Evolutionary conservation across 2,113 vertebrate genomes (phyloP).

Genomic region (Scolopax mira): DNA sequence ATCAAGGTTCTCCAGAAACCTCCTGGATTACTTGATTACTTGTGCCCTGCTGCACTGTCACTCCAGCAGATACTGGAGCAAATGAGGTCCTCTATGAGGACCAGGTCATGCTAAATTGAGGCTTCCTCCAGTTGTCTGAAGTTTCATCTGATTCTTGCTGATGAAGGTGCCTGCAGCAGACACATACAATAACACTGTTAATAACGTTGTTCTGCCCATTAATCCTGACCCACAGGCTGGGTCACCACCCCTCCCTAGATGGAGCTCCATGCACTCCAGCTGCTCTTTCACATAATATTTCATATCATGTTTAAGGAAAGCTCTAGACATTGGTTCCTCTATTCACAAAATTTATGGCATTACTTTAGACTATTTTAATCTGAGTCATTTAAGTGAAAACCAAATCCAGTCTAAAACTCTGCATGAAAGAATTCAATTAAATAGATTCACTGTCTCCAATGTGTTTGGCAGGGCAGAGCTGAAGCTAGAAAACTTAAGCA

Average conservation of each 20-base stretch:
- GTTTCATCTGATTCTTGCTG: background rate
- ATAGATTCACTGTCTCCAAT: background rate
- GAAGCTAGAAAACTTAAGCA: background rate
- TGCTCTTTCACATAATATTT: background rate
- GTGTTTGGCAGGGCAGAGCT: background rate
- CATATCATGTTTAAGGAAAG: background rate
- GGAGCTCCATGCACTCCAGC: background rate
- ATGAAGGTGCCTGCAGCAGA: background rate
- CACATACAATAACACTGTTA: background rate
- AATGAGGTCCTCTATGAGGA: background rate
- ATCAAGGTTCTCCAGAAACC: background rate
- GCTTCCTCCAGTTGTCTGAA: background rate
- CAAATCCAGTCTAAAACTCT: background rate
- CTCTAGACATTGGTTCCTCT: background rate
- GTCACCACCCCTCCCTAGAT: background rate
- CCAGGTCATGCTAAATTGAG: background rate
- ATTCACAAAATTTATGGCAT: background rate
- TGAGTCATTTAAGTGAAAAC: conserved; percentile 1
- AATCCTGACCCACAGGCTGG: background rate
- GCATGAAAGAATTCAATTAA: conserved; percentile 34
- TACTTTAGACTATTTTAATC: background rate
- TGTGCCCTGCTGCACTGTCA: background rate
- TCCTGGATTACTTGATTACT: background rate
- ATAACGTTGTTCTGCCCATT: rapidly evolving
- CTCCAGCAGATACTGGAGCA: background rate